Base-by-base conservation (phyloP, 30 jellyfish, hydroid and myxozoan species). In the Aurelia aurita region DNA sequence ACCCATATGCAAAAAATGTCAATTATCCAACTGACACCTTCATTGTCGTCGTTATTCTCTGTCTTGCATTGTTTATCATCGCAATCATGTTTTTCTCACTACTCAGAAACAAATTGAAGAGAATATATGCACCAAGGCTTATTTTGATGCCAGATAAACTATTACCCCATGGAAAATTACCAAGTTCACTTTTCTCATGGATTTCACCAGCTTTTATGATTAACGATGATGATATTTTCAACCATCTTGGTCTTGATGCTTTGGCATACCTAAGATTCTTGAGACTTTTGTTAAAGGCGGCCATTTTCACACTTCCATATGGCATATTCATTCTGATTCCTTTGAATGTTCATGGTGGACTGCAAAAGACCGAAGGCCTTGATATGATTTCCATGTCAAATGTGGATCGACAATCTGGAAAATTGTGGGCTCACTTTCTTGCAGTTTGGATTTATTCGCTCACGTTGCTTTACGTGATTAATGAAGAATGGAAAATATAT, bases 161-260 rank as follows among this genome's bases (percentile, higher is more conserved):
- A 39, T 69, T 65, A 6, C 86, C 95, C 25, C 94, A 81, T 62
- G 94, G 94, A 28, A 85, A 85, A 45, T 46, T 84, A 9, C 89
- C 97, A 25, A 79, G 86, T 18, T 72, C 99, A 15, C 79, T 65
- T 46, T 94, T 88, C 53, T 87, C 99, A 13, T 94, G 99, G 99
- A 43, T 94, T 11, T 53, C 88, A 29, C 96, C 97, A 5, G 91
- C 97, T n/a, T 76, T 84, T 2, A 88, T 73, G 91, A 83, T 84
- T 15, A 89, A 54, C 47, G 99, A 94, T 45, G 97, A 94, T 27
- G 99, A 88, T 51, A 77, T 94, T 15, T 94, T 80, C 81, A 81
- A 82, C 55, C 91, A 89, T 51, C 86, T 96, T 76, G 99, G 99
- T 27, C 86, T 94, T 5, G 99, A 94, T 94, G 99, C 99, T 19